Evolutionary conservation across 1,140 invertebrate genomes (phyloP).

Genomic region (Heliconius hewitsoni): DNA sequence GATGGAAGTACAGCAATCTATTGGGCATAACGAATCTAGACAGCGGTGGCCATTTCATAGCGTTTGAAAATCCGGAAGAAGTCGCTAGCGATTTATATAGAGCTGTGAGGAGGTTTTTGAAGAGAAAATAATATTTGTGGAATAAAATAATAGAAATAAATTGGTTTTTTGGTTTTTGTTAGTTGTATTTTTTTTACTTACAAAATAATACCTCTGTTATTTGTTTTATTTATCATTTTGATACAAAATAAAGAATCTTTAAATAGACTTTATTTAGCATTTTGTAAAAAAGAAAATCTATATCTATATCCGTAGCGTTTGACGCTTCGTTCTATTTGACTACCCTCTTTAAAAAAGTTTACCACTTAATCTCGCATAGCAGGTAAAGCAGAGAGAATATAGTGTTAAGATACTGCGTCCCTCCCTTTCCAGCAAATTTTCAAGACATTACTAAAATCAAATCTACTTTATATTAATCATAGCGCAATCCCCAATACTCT

Average conservation of each 20-base stretch:
- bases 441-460: background rate
- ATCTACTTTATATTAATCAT: background rate
- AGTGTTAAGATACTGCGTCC: too few species aligned
- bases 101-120: constrained; percentile 51
- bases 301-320: too few species aligned
- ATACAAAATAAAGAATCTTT: too few species aligned
- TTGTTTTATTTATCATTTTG: too few species aligned
- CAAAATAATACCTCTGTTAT: too few species aligned
- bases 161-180: background rate
- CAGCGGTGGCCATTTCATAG: constrained; percentile 89
- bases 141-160: background rate
- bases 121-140: constrained; percentile 6
- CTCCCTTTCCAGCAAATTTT: background rate
- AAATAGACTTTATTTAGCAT: too few species aligned
- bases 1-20: constrained; percentile 81
- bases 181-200: too few species aligned
- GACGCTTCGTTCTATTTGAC: too few species aligned
- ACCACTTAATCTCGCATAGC: too few species aligned
- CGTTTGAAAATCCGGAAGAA: constrained; percentile 86
- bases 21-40: constrained; percentile 80
- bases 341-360: too few species aligned
- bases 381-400: too few species aligned
- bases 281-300: too few species aligned
- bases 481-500: constrained; percentile 11
- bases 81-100: constrained; percentile 82